Base-by-base conservation (phyloP, 2,113 vertebrate genomes). In the Pachyramphus minor region DNA sequence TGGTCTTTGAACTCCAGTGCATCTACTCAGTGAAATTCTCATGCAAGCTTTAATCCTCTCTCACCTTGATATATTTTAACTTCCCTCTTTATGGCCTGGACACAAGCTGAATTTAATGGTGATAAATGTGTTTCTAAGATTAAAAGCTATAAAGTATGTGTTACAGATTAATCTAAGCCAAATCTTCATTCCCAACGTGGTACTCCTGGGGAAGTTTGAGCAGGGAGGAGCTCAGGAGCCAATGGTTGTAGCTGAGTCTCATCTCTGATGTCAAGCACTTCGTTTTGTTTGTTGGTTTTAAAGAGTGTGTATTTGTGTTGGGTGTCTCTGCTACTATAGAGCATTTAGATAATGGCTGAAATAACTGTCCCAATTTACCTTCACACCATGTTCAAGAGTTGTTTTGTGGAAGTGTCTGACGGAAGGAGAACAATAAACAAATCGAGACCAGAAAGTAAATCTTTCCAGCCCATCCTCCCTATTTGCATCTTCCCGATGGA, bases 31-130 rank as follows among this genome's bases (percentile, higher is more conserved):
- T 67, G 63, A 83, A 87, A 93, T 93, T 83, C 59, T 76, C 64
- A 87, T 84, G 45, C 30, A 50, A 59, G 76, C 74, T 95, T 96
- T 92, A 69, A 92, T 96, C 80, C 89, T 84, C 50, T 76, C 82
- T 84, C 79, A 94, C 85, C 91, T 96, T 89, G 76, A 82, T 87
- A 7, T 56, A 84, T 95, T 94, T 87, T 88, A 83, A 83, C 55
- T 74, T 44, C 24, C 24, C 27, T 75, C n/a, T 84, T 94, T 81
- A 82, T 62, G 41, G 73, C 58, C 47, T 87, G 45, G 87, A 79
- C 75, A 71, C 63, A 86, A 87, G 28, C 42, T 68, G 53, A 86
- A 84, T 93, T 90, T 89, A 93, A 83, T 88, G 76, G 68, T 90
- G 90, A 96, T 96, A 86, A 94, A 91, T 68, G 64, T 44, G 44